A percentile compares a stretch with the other conserved stretches of the same genome.
Conservation (phyloP, 2,888 invertebrate genomes). For the Melipona bicolor region DNA sequence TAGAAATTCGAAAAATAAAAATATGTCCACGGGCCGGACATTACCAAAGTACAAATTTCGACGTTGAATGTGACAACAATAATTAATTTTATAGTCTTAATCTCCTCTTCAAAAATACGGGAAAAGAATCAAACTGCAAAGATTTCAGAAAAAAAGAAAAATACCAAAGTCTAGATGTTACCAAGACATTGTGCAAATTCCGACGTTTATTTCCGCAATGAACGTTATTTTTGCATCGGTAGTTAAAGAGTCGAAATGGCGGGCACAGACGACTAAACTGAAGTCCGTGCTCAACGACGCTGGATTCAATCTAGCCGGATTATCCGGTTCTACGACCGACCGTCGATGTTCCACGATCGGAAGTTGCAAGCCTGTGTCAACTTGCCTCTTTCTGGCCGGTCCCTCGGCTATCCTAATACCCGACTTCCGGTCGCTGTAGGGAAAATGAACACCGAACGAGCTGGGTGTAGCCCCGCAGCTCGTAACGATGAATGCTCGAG, state of each 20-base stretch:
- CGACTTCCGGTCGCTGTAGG: conserved; percentile 5
- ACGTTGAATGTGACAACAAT: too few relatives aligned
- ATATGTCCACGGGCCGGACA: too few relatives aligned
- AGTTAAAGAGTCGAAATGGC: not conserved
- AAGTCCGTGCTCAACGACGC: conserved; percentile 19
- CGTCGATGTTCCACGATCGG: conserved; percentile 35
- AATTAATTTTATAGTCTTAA: too few relatives aligned
- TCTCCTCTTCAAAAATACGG: too few relatives aligned
- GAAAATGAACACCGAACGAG: conserved; percentile 34
- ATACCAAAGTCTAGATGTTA: too few relatives aligned
- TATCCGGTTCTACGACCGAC: conserved; percentile 62
- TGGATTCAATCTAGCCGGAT: conserved; percentile 78
- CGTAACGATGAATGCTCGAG: not conserved
- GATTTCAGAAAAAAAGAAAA: too few relatives aligned
- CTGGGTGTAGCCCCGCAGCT: not conserved
- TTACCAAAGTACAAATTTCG: too few relatives aligned
- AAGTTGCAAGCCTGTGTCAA: conserved; percentile 57
- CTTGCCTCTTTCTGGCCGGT: conserved; percentile 31
- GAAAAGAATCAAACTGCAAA: too few relatives aligned
- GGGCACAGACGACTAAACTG: not conserved
- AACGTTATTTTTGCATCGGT: not conserved
- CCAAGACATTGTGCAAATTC: too few relatives aligned
- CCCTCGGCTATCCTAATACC: conserved; percentile 44
- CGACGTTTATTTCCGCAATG: too few relatives aligned
- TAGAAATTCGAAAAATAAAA: too few relatives aligned